Percentiles rank a stretch among this genome's conserved stretches.
phyloP scores from a whole-genome alignment of 2,113 vertebrate genomes.

The Nibea coibor region DNA sequence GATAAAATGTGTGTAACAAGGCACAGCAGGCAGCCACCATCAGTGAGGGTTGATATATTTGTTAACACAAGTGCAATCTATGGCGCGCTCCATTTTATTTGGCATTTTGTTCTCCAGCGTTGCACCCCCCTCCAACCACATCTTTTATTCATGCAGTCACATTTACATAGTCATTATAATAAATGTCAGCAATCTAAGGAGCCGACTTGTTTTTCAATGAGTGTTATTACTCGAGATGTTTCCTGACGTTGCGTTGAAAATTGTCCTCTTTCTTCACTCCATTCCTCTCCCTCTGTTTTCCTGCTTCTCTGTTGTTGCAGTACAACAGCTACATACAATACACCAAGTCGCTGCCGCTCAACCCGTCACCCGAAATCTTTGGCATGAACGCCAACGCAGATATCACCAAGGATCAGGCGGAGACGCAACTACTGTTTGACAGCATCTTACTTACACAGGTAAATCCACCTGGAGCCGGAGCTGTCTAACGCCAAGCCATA shows the following conservation, averaged over 20 bases:
- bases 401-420: constrained; percentile 90
- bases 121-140: constrained; percentile 58
- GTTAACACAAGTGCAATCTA: constrained; percentile 78
- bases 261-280: constrained; percentile 19
- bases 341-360: constrained; percentile 88
- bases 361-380: constrained; percentile 88
- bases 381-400: constrained; percentile 91
- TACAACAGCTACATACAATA: constrained; percentile 88
- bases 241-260: constrained; percentile 65
- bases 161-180: constrained; percentile 87
- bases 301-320: constrained; percentile 72
- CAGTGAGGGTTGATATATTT: constrained; percentile 78
- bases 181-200: constrained; percentile 84
- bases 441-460: constrained; percentile 91
- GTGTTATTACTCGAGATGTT: constrained; percentile 73
- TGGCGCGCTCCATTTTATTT: constrained; percentile 78
- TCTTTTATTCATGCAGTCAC: constrained; percentile 84
- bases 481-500: background rate
- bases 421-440: constrained; percentile 89
- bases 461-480: background rate
- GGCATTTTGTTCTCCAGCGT: constrained; percentile 74
- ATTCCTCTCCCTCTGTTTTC: constrained; percentile 16
- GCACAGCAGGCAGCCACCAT: constrained; percentile 71
- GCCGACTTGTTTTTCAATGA: constrained; percentile 77
- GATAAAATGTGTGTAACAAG: constrained; percentile 76